These are phyloP conservation scores for Loxodonta africana DNA, from an alignment of 2,113 vertebrate species.

Conservation along the genomic window DNA sequence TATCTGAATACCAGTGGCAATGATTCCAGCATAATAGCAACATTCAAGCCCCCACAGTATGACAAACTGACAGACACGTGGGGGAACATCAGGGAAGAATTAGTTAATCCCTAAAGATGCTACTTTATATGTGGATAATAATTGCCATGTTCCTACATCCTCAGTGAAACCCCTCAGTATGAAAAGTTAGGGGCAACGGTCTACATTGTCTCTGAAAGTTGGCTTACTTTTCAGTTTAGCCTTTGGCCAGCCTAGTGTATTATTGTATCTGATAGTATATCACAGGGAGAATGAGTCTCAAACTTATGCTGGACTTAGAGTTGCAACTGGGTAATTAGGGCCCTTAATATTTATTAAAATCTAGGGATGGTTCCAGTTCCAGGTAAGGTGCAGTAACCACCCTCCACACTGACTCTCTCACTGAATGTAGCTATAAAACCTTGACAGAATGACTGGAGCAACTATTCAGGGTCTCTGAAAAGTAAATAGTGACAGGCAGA, in stretches of 20 bases:
- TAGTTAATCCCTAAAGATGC: not conserved
- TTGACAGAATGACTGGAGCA: not conserved
- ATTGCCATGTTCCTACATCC: not conserved
- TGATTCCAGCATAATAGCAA: too few species aligned
- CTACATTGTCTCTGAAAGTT: not conserved
- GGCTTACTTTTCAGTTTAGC: not conserved
- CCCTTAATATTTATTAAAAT: not conserved
- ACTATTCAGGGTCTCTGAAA: not conserved
- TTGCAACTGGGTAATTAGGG: not conserved
- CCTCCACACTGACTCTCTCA: not conserved
- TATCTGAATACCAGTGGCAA: too few species aligned
- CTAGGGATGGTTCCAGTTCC: not conserved
- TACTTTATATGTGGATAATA: not conserved
- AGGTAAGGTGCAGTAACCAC: not conserved
- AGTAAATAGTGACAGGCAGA: not conserved
- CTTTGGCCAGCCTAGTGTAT: not conserved
- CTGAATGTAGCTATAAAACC: not conserved
- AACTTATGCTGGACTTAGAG: not conserved
- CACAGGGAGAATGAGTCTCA: not conserved
- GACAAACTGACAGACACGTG: too few species aligned
- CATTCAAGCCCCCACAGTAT: too few species aligned
- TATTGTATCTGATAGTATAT: not conserved
- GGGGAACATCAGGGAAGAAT: not conserved
- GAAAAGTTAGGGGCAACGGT: not conserved
- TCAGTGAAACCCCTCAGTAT: not conserved